phyloP scores from a whole-genome alignment of 1,140 invertebrate genomes.

The Homarus americanus region DNA sequence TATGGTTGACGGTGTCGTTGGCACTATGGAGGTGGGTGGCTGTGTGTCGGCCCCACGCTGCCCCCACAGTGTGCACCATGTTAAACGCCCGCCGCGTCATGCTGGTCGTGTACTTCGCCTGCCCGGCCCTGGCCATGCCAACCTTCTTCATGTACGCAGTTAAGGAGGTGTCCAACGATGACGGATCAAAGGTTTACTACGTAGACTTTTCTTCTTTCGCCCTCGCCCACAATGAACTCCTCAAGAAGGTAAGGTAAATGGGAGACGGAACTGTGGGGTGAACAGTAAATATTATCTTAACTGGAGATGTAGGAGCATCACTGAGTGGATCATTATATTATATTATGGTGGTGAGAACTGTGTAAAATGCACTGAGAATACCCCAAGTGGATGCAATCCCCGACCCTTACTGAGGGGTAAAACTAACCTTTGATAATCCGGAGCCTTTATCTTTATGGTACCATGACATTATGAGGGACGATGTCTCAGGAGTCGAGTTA shows the following conservation, averaged over 20 bases:
- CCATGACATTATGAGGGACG: too few relatives aligned
- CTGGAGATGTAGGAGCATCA: too few relatives aligned
- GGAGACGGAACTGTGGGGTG: too few relatives aligned
- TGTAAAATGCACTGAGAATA: too few relatives aligned
- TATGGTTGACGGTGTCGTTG: constrained; percentile 89
- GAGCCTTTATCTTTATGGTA: too few relatives aligned
- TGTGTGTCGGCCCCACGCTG: constrained; percentile 83
- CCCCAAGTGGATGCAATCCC: too few relatives aligned
- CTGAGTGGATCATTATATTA: too few relatives aligned
- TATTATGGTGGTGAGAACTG: too few relatives aligned
- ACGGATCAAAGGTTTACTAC: constrained; percentile 46
- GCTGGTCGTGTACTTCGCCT: constrained; percentile 85
- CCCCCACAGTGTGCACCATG: constrained; percentile 83
- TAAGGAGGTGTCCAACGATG: constrained; percentile 51
- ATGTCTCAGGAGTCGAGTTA: too few relatives aligned
- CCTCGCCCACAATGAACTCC: constrained; percentile 76
- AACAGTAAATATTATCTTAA: too few relatives aligned
- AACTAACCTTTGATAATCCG: too few relatives aligned
- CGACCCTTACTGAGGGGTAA: too few relatives aligned
- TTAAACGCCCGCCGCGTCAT: constrained; percentile 86
- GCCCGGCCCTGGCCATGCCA: constrained; percentile 88
- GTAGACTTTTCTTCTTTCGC: constrained; percentile 78
- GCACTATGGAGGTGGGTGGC: constrained; percentile 88
- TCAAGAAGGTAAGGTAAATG: constrained; percentile 77
- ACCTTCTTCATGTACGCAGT: constrained; percentile 86